Conservation (phyloP, 2,888 invertebrate genomes). For the Catonia carolina region DNA sequence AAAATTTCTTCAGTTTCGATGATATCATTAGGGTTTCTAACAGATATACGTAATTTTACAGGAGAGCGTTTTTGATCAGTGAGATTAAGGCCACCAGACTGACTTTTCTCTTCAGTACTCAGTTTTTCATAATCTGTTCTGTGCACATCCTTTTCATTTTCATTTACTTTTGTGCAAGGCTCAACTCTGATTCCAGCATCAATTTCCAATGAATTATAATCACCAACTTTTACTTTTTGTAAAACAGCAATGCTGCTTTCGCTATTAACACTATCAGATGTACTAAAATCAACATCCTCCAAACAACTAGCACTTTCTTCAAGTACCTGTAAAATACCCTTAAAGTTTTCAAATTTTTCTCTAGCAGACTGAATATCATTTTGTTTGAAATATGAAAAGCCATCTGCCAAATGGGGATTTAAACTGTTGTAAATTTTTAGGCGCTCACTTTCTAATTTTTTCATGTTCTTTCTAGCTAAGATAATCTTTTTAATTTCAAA, state of each 20-base stretch:
- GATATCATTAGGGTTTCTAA: background rate
- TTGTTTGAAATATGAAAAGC: background rate
- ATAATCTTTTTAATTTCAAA: too few relatives aligned
- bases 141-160: too few relatives aligned
- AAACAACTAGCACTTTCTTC: background rate
- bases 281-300: background rate
- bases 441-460: too few relatives aligned
- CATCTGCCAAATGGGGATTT: too few relatives aligned
- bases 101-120: background rate
- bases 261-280: background rate
- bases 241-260: background rate
- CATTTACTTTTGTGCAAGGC: too few relatives aligned
- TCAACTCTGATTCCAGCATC: too few relatives aligned
- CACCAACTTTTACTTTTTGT: background rate
- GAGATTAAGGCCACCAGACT: background rate
- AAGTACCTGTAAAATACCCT: background rate
- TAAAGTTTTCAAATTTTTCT: background rate
- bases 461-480: too few relatives aligned
- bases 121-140: background rate
- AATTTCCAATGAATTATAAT: background rate
- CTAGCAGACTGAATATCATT: background rate
- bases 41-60: constrained; percentile 3
- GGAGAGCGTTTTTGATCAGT: background rate
- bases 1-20: constrained; percentile 4
- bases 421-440: background rate